These are phyloP conservation scores for Vespertilio murinus DNA, from an alignment of 2,797 vertebrate genomes.

Conservation along the genomic window DNA sequence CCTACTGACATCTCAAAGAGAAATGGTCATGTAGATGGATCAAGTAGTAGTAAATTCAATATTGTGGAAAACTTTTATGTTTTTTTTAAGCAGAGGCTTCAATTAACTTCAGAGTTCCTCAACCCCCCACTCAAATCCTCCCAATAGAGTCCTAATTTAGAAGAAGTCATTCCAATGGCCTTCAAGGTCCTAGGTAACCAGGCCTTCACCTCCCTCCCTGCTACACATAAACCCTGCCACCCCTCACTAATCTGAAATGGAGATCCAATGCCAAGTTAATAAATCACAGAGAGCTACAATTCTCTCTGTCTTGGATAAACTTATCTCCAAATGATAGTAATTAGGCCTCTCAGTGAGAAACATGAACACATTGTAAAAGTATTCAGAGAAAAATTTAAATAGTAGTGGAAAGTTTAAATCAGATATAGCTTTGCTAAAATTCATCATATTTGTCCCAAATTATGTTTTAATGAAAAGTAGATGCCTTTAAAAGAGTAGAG, in stretches of 20 bases:
- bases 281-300: no score
- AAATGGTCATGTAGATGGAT: neutral
- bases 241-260: no score
- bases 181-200: neutral
- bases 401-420: neutral
- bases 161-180: no score
- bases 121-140: no score
- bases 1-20: neutral
- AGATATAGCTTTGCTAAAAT: slow-evolving; percentile 7
- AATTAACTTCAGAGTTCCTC: no score
- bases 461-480: slow-evolving; percentile 1
- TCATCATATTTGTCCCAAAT: neutral
- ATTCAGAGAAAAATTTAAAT: neutral
- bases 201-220: no score
- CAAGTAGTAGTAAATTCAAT: no score
- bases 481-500: neutral
- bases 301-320: neutral
- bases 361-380: neutral
- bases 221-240: no score
- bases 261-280: no score
- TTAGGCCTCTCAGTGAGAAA: neutral
- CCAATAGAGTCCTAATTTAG: no score
- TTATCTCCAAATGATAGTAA: neutral
- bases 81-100: no score
- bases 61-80: no score